Evolutionary conservation across 2,888 invertebrate species (phyloP).

Genomic region (Eurytoma adleriae): DNA sequence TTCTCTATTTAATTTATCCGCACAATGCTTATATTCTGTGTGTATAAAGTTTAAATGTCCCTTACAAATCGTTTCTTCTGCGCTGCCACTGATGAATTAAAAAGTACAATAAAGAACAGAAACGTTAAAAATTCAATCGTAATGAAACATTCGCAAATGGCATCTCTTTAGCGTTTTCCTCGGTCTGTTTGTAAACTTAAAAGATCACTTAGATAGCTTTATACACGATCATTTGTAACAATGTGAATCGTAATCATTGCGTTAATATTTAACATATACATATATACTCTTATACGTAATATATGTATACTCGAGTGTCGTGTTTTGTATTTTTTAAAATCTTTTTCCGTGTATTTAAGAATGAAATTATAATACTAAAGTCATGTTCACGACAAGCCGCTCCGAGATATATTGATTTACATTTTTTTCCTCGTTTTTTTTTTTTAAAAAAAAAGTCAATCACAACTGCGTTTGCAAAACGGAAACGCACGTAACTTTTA

Average conservation of each 20-base stretch:
- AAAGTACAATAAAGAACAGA: slow-evolving; percentile 58
- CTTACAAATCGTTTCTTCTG: slow-evolving; percentile 49
- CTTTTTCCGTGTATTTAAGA: slow-evolving; percentile 63
- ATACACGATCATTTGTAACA: slow-evolving; percentile 75
- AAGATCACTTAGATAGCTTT: slow-evolving; percentile 75
- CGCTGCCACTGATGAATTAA: slow-evolving; percentile 57
- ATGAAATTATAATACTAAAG: slow-evolving; percentile 74
- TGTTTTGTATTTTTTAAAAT: slow-evolving; percentile 58
- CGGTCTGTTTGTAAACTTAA: slow-evolving; percentile 72
- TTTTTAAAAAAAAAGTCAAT: background rate
- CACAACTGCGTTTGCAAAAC: slow-evolving; percentile 1
- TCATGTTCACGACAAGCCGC: slow-evolving; percentile 71
- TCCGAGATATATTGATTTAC: slow-evolving; percentile 61
- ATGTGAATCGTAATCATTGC: slow-evolving; percentile 75
- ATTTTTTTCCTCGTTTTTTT: slow-evolving; percentile 58
- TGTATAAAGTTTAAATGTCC: slow-evolving; percentile 59
- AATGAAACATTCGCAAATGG: slow-evolving; percentile 66
- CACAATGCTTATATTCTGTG: slow-evolving; percentile 54
- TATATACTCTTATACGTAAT: slow-evolving; percentile 74
- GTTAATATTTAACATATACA: slow-evolving; percentile 76
- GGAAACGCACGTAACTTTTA: slow-evolving; percentile 55
- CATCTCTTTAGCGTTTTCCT: slow-evolving; percentile 72
- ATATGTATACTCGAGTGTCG: slow-evolving; percentile 68
- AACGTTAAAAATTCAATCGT: slow-evolving; percentile 43
- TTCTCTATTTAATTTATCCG: slow-evolving; percentile 39